Evolutionary conservation across 1,140 invertebrate species (phyloP), one percentile per base, ranked within the genome.

Genomic region (Zophobas morio): DNA sequence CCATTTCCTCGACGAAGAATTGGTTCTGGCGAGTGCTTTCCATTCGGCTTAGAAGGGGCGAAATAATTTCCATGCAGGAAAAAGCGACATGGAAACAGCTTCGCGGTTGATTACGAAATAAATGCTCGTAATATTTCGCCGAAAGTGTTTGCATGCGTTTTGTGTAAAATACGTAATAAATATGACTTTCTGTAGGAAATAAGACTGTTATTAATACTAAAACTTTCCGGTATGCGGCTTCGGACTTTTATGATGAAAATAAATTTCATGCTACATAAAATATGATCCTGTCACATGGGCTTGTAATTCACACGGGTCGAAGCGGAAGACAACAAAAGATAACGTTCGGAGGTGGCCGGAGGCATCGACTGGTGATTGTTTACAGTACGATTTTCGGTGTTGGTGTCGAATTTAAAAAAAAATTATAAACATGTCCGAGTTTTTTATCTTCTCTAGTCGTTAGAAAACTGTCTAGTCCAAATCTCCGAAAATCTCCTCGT

Each of bases 191-290:
- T 42, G 60, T 66, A 42, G 60, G 60, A 66, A 66, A 72, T 53
- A 72, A 72, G 46, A 72, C 51, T 72, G 51, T 72, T 72, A 72
- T 72, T 72, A 72, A 72, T 72, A 72, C 47, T 51, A 72, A 72
- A 72, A 72, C 33, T 72, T 72, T 72, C 51, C 70, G 70, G 46
- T 72, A 72, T 72, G 47, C 54, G 71, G 37, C 51, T 73, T 73
- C 32, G 35, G 49, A 73, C 40, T 42, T 57, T 74, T 74, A 74
- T 60, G 72, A 74, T 53, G 72, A 57, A 74, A 74, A 74, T 74
- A 74, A 74, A 74, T 74, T 74, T 74, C 53, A 74, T 56, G 51
- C 49, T 73, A 73, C 49, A 73, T 73, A 73, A 73, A 73, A 73
- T 73, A 42, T 66, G 60, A 42, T 53, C 40, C 71, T 49, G 71